Conservation (phyloP, 2,888 invertebrate genomes). For the Malthinus flaveolus region DNA sequence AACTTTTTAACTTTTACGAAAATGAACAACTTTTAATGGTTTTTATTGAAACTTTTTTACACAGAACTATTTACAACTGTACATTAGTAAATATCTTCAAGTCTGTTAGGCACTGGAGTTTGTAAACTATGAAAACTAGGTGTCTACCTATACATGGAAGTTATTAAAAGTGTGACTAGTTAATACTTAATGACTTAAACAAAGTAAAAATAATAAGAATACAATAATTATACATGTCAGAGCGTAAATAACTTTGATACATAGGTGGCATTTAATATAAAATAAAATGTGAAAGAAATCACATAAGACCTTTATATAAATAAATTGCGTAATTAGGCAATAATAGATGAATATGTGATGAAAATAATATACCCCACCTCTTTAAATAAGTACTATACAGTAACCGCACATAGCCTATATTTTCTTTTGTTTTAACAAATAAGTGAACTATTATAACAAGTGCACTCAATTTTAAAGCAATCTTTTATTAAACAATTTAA, state of each 20-base stretch:
- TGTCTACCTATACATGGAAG: slow-evolving; percentile 28
- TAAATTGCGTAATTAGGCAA: neutral
- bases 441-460: slow-evolving; percentile 3
- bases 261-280: slow-evolving; percentile 5
- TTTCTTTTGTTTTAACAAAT: neutral
- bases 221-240: neutral
- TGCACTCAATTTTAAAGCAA: slow-evolving; percentile 2
- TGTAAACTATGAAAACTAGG: slow-evolving; percentile 28
- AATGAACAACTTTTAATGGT: neutral
- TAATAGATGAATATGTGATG: neutral
- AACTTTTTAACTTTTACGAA: neutral
- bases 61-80: slow-evolving; percentile 33
- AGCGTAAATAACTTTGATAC: neutral
- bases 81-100: slow-evolving; percentile 32
- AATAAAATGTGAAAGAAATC: slow-evolving; percentile 11
- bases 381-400: neutral
- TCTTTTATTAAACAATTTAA: neutral
- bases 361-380: slow-evolving; percentile 3
- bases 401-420: neutral
- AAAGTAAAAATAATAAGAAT: slow-evolving; percentile 19
- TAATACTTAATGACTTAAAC: slow-evolving; percentile 30
- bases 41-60: slow-evolving; percentile 25
- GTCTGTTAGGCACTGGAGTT: slow-evolving; percentile 38
- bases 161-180: slow-evolving; percentile 37
- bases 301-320: slow-evolving; percentile 6